Evolutionary conservation across 2,113 vertebrate genomes (phyloP).

Genomic region (Canis aureus): DNA sequence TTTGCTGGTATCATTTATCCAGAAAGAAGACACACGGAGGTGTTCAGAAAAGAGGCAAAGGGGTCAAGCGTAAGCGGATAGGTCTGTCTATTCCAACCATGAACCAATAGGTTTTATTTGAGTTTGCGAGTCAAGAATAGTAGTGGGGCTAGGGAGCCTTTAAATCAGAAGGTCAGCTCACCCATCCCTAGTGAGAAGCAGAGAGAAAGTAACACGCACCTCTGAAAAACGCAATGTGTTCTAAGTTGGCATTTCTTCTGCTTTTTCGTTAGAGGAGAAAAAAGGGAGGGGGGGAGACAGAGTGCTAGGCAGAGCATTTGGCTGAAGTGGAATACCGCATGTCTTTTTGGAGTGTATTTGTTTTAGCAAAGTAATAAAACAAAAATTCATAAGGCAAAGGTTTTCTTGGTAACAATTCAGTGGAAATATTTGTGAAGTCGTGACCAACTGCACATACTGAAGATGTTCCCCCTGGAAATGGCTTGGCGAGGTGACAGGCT

Average conservation of each 20-base stretch:
- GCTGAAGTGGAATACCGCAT: conserved; percentile 10
- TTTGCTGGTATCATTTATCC: neutral
- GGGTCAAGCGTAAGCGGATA: neutral
- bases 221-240: neutral
- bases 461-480: conserved; percentile 27
- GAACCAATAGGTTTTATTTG: neutral
- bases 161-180: neutral
- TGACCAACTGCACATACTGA: neutral
- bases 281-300: no score
- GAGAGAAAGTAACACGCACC: neutral
- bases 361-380: conserved; percentile 71
- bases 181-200: neutral
- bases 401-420: conserved; percentile 72
- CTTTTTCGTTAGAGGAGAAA: neutral
- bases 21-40: neutral
- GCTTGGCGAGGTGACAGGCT: neutral
- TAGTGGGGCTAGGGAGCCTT: neutral
- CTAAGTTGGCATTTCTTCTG: neutral
- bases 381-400: conserved; percentile 67
- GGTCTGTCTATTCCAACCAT: neutral
- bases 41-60: neutral
- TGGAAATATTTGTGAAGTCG: conserved; percentile 67
- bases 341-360: conserved; percentile 48
- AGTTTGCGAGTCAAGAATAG: neutral
- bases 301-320: neutral